These are phyloP conservation scores for Mythimna impura DNA, from an alignment of 2,888 invertebrate species.

Conservation along the genomic window DNA sequence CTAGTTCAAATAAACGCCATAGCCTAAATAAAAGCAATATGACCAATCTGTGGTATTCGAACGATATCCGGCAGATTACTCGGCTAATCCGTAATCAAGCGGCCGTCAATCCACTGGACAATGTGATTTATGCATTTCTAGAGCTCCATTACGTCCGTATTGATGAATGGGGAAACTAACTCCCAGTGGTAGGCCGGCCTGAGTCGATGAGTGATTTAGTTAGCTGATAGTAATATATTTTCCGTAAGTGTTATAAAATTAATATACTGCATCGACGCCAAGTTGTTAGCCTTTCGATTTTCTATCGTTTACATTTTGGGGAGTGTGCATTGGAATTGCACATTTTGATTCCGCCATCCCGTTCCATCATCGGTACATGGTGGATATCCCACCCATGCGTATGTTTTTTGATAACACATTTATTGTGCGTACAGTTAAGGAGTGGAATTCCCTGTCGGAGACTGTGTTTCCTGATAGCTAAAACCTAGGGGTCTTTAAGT, in stretches of 20 bases:
- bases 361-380: too few relatives aligned
- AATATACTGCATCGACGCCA: neutral
- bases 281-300: too few relatives aligned
- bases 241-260: neutral
- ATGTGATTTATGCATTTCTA: constrained; percentile 61
- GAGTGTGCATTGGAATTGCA: too few relatives aligned
- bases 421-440: too few relatives aligned
- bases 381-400: too few relatives aligned
- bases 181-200: constrained; percentile 20
- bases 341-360: too few relatives aligned
- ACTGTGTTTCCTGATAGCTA: too few relatives aligned
- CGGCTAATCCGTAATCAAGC: constrained; percentile 57
- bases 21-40: constrained; percentile 43
- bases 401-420: too few relatives aligned
- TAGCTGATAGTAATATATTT: neutral
- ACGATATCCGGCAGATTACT: constrained; percentile 36
- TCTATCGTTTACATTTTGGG: too few relatives aligned
- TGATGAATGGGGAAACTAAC: constrained; percentile 53
- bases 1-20: constrained; percentile 28
- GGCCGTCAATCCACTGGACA: constrained; percentile 52
- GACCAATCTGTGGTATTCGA: constrained; percentile 34
- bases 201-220: constrained; percentile 14
- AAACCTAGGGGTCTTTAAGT: too few relatives aligned
- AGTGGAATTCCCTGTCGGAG: too few relatives aligned
- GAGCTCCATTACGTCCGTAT: constrained; percentile 43